These are phyloP conservation scores for Lacerta viridis DNA, from an alignment of 2,797 vertebrate genomes.

Conservation along the genomic window DNA sequence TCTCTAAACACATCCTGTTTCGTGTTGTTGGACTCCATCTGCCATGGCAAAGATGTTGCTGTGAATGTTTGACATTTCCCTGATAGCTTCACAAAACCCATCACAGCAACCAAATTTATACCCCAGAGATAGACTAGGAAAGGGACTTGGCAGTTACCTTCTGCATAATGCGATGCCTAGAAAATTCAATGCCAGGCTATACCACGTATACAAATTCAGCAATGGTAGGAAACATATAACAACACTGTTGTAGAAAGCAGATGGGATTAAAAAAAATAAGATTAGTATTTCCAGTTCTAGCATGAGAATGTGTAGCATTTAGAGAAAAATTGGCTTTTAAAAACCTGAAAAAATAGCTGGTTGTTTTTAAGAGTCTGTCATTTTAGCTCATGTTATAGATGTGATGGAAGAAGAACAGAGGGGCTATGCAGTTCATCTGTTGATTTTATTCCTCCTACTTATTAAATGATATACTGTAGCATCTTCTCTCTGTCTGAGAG, in stretches of 20 bases:
- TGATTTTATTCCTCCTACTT: background rate
- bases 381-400: background rate
- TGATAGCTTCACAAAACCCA: constrained; percentile 19
- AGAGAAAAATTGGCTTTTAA: too few species aligned
- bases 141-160: background rate
- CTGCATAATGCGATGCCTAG: background rate
- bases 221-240: background rate
- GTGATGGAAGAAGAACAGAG: background rate
- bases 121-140: background rate
- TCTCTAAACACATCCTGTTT: constrained; percentile 30
- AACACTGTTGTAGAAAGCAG: background rate
- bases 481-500: background rate
- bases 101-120: background rate
- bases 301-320: too few species aligned
- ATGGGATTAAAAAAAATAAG: too few species aligned
- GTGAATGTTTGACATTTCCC: constrained; percentile 11
- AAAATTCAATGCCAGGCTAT: background rate
- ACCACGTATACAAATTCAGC: accelerated
- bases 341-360: too few species aligned
- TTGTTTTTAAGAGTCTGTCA: background rate
- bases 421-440: background rate
- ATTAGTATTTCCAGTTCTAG: too few species aligned
- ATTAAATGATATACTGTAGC: background rate
- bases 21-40: background rate
- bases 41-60: constrained; percentile 28